Base-by-base conservation (phyloP, 2,113 vertebrate species). In the Triplophysa tibetana region DNA sequence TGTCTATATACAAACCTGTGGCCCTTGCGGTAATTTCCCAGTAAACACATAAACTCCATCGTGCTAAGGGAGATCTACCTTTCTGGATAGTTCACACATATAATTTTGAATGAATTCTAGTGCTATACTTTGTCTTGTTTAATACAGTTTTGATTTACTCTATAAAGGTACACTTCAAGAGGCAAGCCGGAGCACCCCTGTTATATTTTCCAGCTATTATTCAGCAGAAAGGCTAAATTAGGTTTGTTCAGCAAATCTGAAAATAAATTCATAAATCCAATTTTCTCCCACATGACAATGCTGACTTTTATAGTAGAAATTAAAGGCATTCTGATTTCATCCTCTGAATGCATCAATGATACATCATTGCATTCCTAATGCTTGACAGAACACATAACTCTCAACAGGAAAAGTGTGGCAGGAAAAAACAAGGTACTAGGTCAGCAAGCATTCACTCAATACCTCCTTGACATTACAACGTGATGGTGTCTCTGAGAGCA, bases 1-100 rank as follows among this genome's bases (percentile, higher is more conserved):
- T 54, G 62, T 77, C 70, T 60, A 33, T 12, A 63, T 75, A 62
- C 58, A 75, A 63, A 63, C 38, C 58, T 45, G 56, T 7, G 38
- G 38, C 38, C 70, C 33, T 6, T 41, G 24, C 72, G 65, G 48
- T 52, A 8, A 45, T 63, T 48, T 75, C 41, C 56, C n/a, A 29
- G 41, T 50, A 50, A 62, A 75, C 38, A 75, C 58, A 62, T 63
- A 38, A 75, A 75, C 73, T 38, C 6, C 6, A 38, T 38, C 6
- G 33, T 38, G 33, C 33, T 38, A 38, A 75, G 41, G 50, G 50
- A 52, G 4, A 52, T 52, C 16, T 17, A 52, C 50, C 50, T 52
- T 52, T 52, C 13, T 52, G 3, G 4, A 52, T 1, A 17, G 50
- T 14, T 52, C 16, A 52, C 48, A 50, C 48, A 7, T 14, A 14